A percentile compares a stretch with the other conserved stretches of the same genome.
Evolutionary conservation across 2,888 invertebrate genomes (phyloP).

Genomic region (Conistra vaccinii): DNA sequence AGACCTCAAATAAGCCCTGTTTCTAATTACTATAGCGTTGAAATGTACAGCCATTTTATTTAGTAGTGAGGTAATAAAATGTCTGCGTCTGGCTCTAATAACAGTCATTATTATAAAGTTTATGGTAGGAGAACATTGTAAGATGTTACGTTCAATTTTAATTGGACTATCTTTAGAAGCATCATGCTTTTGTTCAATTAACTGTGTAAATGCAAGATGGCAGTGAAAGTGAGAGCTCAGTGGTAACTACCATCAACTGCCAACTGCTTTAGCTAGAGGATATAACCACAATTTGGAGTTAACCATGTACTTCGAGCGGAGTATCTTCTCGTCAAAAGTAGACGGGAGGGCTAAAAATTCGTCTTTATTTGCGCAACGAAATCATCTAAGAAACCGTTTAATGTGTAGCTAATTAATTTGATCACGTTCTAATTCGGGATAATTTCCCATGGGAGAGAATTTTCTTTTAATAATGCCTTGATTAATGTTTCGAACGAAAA

Average conservation of each 20-base stretch:
- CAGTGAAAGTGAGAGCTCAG: background rate
- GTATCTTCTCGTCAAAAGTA: background rate
- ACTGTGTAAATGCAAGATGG: background rate
- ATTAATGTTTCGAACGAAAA: constrained; percentile 30
- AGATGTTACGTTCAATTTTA: constrained; percentile 33
- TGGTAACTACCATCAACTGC: background rate
- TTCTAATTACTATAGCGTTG: constrained; percentile 60
- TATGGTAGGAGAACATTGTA: constrained; percentile 26
- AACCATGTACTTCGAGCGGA: background rate
- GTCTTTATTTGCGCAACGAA: background rate
- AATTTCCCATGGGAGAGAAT: constrained; percentile 49
- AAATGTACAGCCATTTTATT: constrained; percentile 58
- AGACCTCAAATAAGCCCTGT: constrained; percentile 55
- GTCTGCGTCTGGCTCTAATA: constrained; percentile 50
- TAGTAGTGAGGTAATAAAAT: constrained; percentile 41
- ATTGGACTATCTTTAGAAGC: constrained; percentile 19
- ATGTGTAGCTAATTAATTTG: constrained; percentile 23
- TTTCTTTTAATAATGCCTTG: constrained; percentile 34
- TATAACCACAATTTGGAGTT: background rate
- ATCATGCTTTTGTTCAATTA: constrained; percentile 14
- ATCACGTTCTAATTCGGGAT: constrained; percentile 33
- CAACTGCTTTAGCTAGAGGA: background rate
- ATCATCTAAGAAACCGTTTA: constrained; percentile 13
- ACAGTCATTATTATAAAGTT: constrained; percentile 45
- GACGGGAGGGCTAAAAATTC: background rate